phyloP scores from a whole-genome alignment of 2,888 invertebrate genomes.

The Clistopyga incitator region DNA sequence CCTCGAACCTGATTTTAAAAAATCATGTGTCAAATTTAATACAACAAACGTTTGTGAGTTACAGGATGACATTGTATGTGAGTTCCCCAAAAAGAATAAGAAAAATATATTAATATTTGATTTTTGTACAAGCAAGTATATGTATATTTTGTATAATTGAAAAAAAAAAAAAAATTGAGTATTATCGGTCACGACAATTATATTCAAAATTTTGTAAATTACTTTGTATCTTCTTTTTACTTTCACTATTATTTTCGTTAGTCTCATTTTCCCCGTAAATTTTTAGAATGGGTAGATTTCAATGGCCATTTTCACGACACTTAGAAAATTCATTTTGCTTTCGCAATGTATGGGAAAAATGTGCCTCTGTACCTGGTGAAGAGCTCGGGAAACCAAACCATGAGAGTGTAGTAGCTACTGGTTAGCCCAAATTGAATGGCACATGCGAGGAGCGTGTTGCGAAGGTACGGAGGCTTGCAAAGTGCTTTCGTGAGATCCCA shows the following conservation, averaged over 20 bases:
- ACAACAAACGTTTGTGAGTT: neutral
- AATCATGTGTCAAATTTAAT: neutral
- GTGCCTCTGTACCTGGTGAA: conserved; percentile 85
- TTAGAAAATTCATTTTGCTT: neutral
- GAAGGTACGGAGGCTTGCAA: conserved; percentile 90
- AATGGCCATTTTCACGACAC: neutral
- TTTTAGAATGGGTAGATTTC: neutral
- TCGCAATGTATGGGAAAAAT: neutral
- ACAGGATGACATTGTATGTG: too few relatives aligned
- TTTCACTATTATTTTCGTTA: neutral
- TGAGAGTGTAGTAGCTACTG: conserved; percentile 95
- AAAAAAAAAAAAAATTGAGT: too few relatives aligned
- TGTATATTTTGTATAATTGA: too few relatives aligned
- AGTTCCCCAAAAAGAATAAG: too few relatives aligned
- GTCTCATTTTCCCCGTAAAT: neutral
- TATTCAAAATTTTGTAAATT: neutral
- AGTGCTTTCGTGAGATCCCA: conserved; percentile 91
- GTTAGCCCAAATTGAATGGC: conserved; percentile 93
- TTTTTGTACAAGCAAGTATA: too few relatives aligned
- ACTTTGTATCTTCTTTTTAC: neutral
- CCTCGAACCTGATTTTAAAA: conserved; percentile 88
- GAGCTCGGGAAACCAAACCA: conserved; percentile 96
- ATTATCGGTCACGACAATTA: too few relatives aligned
- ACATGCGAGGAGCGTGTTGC: conserved; percentile 91
- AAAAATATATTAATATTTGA: too few relatives aligned